Evolutionary conservation across 2,888 invertebrate species (phyloP).

Genomic region (Lithosia quadra): DNA sequence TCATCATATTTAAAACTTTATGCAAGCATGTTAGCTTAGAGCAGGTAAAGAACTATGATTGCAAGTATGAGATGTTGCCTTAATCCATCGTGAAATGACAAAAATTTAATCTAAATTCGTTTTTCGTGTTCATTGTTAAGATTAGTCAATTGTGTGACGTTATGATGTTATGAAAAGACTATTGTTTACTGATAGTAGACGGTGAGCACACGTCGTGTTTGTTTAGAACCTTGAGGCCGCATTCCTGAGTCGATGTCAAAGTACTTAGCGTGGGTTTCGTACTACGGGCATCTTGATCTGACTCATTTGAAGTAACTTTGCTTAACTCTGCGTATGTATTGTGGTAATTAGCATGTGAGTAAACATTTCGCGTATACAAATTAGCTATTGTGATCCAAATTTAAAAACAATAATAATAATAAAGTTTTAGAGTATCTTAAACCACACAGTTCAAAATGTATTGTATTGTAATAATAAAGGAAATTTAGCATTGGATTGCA

Average conservation of each 20-base stretch:
- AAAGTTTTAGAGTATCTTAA: conserved; percentile 57
- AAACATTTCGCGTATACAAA: conserved; percentile 53
- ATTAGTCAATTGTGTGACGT: conserved; percentile 44
- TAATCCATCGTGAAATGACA: too few relatives aligned
- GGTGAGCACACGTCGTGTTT: conserved; percentile 62
- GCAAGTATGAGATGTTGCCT: not conserved
- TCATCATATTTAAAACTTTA: not conserved
- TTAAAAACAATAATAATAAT: conserved; percentile 57
- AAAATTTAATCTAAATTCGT: conserved; percentile 18
- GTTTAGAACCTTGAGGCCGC: conserved; percentile 73
- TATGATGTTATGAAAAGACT: conserved; percentile 52
- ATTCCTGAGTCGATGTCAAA: conserved; percentile 81
- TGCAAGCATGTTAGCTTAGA: not conserved
- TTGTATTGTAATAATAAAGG: conserved; percentile 63
- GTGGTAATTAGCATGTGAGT: conserved; percentile 53
- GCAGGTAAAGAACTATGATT: not conserved
- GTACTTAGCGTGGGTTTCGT: conserved; percentile 66
- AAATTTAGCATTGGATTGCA: conserved; percentile 14
- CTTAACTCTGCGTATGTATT: conserved; percentile 31
- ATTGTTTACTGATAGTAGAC: conserved; percentile 73
- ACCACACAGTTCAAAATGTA: conserved; percentile 63
- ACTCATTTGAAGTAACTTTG: conserved; percentile 41
- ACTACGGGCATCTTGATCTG: conserved; percentile 39
- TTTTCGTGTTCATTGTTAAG: conserved; percentile 34
- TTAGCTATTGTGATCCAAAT: conserved; percentile 57